These are phyloP conservation scores for Globia sparganii DNA, from an alignment of 2,888 invertebrate species.

Conservation along the genomic window DNA sequence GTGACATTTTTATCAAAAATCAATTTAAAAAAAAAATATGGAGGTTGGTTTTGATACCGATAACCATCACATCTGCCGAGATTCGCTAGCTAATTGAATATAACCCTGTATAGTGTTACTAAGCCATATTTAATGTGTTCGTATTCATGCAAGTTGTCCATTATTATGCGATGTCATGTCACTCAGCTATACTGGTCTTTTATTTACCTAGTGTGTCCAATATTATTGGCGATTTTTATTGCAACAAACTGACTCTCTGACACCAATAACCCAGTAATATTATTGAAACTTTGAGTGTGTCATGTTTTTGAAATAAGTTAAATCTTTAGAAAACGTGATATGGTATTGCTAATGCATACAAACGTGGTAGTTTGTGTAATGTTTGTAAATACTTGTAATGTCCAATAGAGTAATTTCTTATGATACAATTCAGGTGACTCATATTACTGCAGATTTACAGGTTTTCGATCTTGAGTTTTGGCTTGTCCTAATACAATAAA, in stretches of 20 bases:
- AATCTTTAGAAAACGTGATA: not conserved
- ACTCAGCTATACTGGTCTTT: constrained; percentile 14
- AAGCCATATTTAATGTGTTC: not conserved
- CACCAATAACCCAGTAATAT: constrained; percentile 18
- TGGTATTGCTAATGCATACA: not conserved
- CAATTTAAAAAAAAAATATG: too few relatives aligned
- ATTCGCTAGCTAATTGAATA: not conserved
- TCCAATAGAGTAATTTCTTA: not conserved
- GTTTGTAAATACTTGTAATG: not conserved
- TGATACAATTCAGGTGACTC: not conserved
- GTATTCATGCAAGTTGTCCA: not conserved
- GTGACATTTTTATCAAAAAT: too few relatives aligned
- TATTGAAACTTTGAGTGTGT: not conserved
- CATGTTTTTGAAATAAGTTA: constrained; percentile 5
- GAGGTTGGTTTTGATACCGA: too few relatives aligned
- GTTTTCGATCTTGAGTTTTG: not conserved
- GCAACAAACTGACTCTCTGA: constrained; percentile 30
- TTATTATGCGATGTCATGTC: constrained; percentile 25
- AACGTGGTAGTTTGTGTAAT: not conserved
- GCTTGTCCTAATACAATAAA: not conserved
- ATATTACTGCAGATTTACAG: not conserved
- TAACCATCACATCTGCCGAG: not conserved
- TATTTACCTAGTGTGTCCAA: constrained; percentile 11
- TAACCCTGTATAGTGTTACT: not conserved
- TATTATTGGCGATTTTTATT: not conserved